phyloP scores from a whole-genome alignment of 2,113 vertebrate genomes.

The Xyrauchen texanus region DNA sequence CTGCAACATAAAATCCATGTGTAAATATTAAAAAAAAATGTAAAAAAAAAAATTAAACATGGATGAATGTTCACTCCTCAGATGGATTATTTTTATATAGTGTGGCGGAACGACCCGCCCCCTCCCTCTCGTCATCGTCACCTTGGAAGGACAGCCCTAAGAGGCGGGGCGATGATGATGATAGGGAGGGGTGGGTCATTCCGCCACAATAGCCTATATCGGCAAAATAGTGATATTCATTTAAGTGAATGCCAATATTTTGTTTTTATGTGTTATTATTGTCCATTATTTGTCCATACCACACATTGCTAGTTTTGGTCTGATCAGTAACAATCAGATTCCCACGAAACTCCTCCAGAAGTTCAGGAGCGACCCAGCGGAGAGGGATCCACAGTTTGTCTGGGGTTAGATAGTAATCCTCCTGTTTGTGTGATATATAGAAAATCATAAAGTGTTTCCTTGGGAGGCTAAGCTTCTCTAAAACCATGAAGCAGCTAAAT shows the following conservation, averaged over 20 bases:
- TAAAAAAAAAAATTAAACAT: no score
- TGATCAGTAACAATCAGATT: constrained; percentile 88
- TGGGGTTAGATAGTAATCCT: constrained; percentile 90
- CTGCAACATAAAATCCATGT: no score
- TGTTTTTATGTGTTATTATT: neutral
- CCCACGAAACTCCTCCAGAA: constrained; percentile 85
- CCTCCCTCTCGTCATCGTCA: no score
- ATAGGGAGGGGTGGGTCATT: no score
- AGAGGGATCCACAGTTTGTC: constrained; percentile 90
- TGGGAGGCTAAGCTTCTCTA: neutral
- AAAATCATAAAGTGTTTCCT: neutral
- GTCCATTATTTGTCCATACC: constrained; percentile 70
- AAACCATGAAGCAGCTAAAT: neutral
- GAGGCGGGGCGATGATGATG: no score
- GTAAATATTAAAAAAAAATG: no score
- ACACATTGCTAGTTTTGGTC: constrained; percentile 91
- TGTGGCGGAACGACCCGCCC: no score
- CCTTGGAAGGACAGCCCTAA: no score
- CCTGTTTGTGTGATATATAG: constrained; percentile 67
- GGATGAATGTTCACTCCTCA: no score
- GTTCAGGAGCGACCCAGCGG: constrained; percentile 90
- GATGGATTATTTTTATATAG: no score
- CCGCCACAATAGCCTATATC: no score
- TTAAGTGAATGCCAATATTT: neutral
- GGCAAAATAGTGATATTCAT: no score